A percentile compares a stretch with the other conserved stretches of the same genome.
Evolutionary conservation across 23 tunicate species (phyloP).

Genomic region (Ascidia mentula): DNA sequence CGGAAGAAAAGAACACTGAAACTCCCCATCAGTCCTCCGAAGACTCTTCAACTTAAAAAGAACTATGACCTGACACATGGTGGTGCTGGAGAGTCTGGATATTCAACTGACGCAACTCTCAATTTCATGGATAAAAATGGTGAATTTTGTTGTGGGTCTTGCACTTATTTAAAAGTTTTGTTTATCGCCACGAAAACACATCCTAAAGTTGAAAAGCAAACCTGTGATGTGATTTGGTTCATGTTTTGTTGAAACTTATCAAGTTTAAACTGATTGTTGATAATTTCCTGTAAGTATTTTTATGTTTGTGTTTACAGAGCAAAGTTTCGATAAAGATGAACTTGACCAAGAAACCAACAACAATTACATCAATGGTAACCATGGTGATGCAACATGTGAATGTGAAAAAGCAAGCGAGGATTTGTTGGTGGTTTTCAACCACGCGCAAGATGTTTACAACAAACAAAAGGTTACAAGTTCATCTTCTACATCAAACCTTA

Average conservation of each 20-base stretch:
- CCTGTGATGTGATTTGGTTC: too few species aligned
- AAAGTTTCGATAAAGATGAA: too few species aligned
- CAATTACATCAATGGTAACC: not conserved
- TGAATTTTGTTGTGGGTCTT: too few species aligned
- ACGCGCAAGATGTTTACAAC: constrained; percentile 36
- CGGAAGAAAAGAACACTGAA: constrained; percentile 28
- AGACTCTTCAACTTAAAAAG: constrained; percentile 27
- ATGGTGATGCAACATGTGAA: not conserved
- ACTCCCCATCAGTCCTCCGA: not conserved
- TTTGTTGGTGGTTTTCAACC: constrained; percentile 26
- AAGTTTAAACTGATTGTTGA: too few species aligned
- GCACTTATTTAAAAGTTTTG: too few species aligned
- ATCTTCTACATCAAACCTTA: too few species aligned
- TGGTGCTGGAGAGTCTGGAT: not conserved
- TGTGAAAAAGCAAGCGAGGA: constrained; percentile 52
- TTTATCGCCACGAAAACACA: too few species aligned
- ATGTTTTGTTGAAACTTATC: too few species aligned
- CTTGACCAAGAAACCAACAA: not conserved
- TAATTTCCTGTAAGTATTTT: too few species aligned
- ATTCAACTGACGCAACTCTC: not conserved
- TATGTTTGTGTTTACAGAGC: too few species aligned
- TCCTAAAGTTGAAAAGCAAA: too few species aligned
- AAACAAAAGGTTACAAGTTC: constrained; percentile 74
- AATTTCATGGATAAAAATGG: too few species aligned
- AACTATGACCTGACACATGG: not conserved